Base-by-base conservation (phyloP, 2,113 vertebrate species). In the Chionodraco myersi region DNA sequence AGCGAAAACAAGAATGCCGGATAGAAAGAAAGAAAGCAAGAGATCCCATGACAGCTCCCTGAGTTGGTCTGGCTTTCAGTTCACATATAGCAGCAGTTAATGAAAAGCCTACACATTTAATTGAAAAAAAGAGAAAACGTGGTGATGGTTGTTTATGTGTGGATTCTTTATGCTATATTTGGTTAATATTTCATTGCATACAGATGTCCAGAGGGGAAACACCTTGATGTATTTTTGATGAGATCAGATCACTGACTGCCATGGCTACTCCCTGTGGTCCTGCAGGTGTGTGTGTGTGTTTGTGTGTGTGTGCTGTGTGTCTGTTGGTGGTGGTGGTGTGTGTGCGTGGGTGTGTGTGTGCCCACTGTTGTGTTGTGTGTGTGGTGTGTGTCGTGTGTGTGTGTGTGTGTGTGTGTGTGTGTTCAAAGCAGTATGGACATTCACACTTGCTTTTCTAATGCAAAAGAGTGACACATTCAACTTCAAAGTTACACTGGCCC, bases 221-320 rank as follows among this genome's bases (percentile, higher is more conserved):
- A 80, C 79, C 76, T 79, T 88, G 88, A 87, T 92, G 79, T 88
- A 76, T 90, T 90, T 90, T 90, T 90, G 67, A 90, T 82, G 79
- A 88, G 81, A 69, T 74, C 75, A 72, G 68, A 90, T 88, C 81
- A 82, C 75, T 62, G 77, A 72, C 65, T 68, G 78, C 74, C 77
- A 72, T 34, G 61, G 71, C 65, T 62, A 6, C 82, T 83, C 79
- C 74, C 73, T 6, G 70, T 81, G 84, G 51, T 80, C 65, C 15
- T 65, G 34, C 77, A 87, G 84, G 72, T 82, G 12, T 30, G 12
- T 57, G 49, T 69, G 15, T 62, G 41, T 34, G 9, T 52, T 23
- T 47, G 18, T 57, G 8, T 30, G 30, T 30, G 30, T 30, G 30
- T 30, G 30, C n/a, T 30, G 30, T 30, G 30, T 30, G 30, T n/a